A percentile compares a stretch with the other conserved stretches of the same genome.
These are phyloP conservation scores for Mythimna lalbum DNA, from an alignment of 2,888 invertebrate genomes.

Conservation along the genomic window DNA sequence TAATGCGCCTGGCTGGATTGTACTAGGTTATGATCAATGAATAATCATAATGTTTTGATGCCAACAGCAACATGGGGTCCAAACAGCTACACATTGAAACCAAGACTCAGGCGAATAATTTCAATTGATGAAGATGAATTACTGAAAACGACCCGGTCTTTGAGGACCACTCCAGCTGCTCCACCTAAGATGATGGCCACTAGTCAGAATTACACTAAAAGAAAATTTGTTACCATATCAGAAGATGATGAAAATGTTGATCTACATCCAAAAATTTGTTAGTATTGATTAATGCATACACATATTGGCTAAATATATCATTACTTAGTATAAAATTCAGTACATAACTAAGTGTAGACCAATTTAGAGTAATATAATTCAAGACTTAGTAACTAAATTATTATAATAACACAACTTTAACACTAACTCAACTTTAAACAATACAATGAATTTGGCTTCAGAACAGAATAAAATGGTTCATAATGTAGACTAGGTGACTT, in stretches of 20 bases:
- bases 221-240: slow-evolving; percentile 83
- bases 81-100: slow-evolving; percentile 71
- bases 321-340: neutral
- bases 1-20: no score
- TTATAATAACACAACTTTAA: neutral
- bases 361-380: neutral
- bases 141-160: slow-evolving; percentile 71
- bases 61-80: slow-evolving; percentile 76
- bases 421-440: neutral
- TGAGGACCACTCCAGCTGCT: slow-evolving; percentile 67
- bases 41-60: slow-evolving; percentile 21
- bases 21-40: neutral
- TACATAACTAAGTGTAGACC: neutral
- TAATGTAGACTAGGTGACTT: neutral
- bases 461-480: neutral
- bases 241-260: slow-evolving; percentile 78
- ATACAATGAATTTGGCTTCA: neutral
- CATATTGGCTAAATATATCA: neutral
- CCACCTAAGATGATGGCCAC: slow-evolving; percentile 67
- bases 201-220: slow-evolving; percentile 70
- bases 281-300: slow-evolving; percentile 62
- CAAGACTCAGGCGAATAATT: slow-evolving; percentile 79
- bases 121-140: slow-evolving; percentile 74
- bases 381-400: neutral
- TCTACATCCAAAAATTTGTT: slow-evolving; percentile 77